A percentile compares a stretch with the other conserved stretches of the same genome.
These are phyloP conservation scores for Sarcophaga caerulescens DNA, from an alignment of 2,888 invertebrate genomes.

Conservation along the genomic window DNA sequence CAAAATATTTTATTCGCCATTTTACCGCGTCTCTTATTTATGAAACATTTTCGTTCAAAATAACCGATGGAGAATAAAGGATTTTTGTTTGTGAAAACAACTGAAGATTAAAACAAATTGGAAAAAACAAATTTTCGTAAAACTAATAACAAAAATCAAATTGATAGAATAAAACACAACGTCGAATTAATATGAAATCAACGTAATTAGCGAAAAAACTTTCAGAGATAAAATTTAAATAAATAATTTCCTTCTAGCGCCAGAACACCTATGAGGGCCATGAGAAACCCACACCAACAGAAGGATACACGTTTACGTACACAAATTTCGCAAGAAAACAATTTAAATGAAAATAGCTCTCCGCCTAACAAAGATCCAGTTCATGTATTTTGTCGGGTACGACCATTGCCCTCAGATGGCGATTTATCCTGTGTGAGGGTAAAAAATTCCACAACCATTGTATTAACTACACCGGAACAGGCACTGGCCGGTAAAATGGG, in stretches of 20 bases:
- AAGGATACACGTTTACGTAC: slow-evolving; percentile 69
- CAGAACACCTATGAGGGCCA: slow-evolving; percentile 76
- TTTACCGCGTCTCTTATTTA: slow-evolving; percentile 61
- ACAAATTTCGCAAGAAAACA: slow-evolving; percentile 53
- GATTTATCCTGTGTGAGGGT: slow-evolving; percentile 87
- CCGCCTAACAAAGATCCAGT: slow-evolving; percentile 86
- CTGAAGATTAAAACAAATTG: neutral
- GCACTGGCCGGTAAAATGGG: slow-evolving; percentile 84
- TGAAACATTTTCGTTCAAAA: slow-evolving; percentile 56
- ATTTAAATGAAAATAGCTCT: slow-evolving; percentile 46
- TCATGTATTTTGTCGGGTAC: slow-evolving; percentile 93
- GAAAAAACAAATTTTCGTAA: neutral
- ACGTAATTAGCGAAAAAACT: slow-evolving; percentile 59
- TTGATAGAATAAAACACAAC: neutral
- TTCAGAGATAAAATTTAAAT: neutral
- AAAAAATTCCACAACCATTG: slow-evolving; percentile 86
- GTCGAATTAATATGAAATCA: slow-evolving; percentile 58
- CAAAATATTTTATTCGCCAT: slow-evolving; percentile 24
- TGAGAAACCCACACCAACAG: slow-evolving; percentile 71
- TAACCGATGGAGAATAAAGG: slow-evolving; percentile 52
- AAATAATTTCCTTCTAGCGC: slow-evolving; percentile 68
- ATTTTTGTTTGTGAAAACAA: neutral
- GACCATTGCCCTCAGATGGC: slow-evolving; percentile 87
- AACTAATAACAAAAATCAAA: neutral
- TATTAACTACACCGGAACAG: slow-evolving; percentile 85